Evolutionary conservation across 2,888 invertebrate species (phyloP).

Genomic region (Camptogramma bilineatum): DNA sequence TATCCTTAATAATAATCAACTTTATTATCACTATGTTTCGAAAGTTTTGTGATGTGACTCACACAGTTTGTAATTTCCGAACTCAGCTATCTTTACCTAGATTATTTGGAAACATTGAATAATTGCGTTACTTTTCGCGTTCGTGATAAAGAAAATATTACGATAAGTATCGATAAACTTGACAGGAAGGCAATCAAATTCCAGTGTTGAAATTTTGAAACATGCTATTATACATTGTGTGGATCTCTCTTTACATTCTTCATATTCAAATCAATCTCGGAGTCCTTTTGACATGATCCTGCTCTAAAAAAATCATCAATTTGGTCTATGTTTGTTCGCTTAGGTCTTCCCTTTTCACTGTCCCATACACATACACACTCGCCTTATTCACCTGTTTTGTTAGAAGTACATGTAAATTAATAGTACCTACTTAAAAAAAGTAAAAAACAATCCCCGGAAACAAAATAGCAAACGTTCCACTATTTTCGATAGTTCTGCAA

Average conservation of each 20-base stretch:
- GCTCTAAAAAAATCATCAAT: too few species aligned
- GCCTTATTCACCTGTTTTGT: not conserved
- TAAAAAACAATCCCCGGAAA: not conserved
- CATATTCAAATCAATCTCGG: too few species aligned
- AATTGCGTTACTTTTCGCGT: not conserved
- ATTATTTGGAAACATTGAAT: not conserved
- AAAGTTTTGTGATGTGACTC: not conserved
- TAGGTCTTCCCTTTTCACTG: too few species aligned
- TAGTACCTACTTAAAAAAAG: not conserved
- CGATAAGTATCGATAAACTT: too few species aligned
- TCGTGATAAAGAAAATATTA: not conserved
- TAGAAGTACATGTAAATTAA: not conserved
- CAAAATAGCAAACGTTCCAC: not conserved
- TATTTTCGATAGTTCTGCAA: not conserved
- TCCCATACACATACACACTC: too few species aligned
- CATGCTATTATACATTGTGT: too few species aligned
- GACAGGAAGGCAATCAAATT: too few species aligned
- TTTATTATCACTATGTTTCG: not conserved
- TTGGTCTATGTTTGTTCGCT: too few species aligned
- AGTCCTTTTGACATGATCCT: too few species aligned
- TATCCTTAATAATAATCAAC: not conserved
- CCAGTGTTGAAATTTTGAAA: too few species aligned
- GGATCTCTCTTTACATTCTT: too few species aligned
- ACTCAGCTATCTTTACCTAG: not conserved
- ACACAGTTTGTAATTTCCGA: not conserved